Base-by-base conservation (phyloP, 2,797 vertebrate genomes). In the Acestrorhynchus altus region DNA sequence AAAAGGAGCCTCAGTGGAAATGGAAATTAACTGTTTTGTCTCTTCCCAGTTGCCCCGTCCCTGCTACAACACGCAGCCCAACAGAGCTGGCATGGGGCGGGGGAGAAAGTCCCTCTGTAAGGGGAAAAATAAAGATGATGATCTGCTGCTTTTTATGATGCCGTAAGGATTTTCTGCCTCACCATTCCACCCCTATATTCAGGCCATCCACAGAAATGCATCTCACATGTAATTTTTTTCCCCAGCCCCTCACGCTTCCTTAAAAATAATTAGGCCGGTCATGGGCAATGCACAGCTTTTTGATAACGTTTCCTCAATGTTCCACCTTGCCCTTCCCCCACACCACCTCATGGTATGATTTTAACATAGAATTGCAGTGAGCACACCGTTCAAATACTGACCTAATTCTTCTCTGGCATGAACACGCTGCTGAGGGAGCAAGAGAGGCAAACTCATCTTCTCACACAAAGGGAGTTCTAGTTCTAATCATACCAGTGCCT, bases 111-210 rank as follows among this genome's bases (percentile, higher is more conserved):
- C 87, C 85, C 88, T 86, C 86, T 91, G 90, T 92, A 91, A 93
- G 90, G 90, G 89, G 86, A 87, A 91, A 90, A 87, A 92, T n/a
- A 93, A 92, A 92, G 90, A 88, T 93, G 92, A 93, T 92, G 91
- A 93, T 92, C 91, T 89, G 89, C 90, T 90, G 89, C 87, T 88
- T 91, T 93, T 93, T 92, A 90, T 92, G 92, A 91, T 91, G 88
- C 89, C 81, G 89, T 94, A 92, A 92, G 91, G 92, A 91, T 90
- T 93, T 89, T 92, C 88, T 89, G 77, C 83, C 87, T 89, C 86
- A 87, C 89, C 86, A 87, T 90, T 90, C 83, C 89, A 89, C 86
- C 86, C 59, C 88, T 63, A 83, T 93, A 91, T 91, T 92, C 90
- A 91, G 89, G 89, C 89, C 89, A 86, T 82, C 89, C 89, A 89